Evolutionary conservation across 2,797 vertebrate genomes (phyloP).

Genomic region (Bradypodion pumilum): DNA sequence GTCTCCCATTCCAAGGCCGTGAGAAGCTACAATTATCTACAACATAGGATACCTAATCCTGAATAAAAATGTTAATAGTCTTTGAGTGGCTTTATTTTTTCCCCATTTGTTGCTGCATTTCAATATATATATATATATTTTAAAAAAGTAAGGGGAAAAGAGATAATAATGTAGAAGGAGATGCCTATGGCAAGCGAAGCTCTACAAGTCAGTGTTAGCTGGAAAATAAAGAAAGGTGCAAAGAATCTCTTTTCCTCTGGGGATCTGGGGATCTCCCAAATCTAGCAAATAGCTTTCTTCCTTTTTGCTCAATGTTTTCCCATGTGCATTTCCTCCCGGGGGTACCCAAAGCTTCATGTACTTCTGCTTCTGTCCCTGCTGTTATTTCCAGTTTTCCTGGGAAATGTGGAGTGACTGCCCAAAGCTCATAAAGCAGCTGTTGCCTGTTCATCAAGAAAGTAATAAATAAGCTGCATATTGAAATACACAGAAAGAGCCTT

Average conservation of each 20-base stretch:
- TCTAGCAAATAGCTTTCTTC: not conserved
- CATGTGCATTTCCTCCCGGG: not conserved
- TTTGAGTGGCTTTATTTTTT: no score
- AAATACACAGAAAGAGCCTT: no score
- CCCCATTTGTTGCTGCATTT: no score
- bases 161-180: not conserved
- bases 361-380: conserved; percentile 6
- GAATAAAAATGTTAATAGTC: no score
- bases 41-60: no score
- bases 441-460: conserved; percentile 3
- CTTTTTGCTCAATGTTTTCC: conserved; percentile 1
- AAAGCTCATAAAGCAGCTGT: conserved; percentile 24
- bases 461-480: conserved; percentile 8
- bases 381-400: conserved; percentile 12
- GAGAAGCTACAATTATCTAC: no score
- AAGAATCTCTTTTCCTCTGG: not conserved
- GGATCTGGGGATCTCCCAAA: not conserved
- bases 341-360: not conserved
- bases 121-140: no score
- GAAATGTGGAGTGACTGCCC: conserved; percentile 25
- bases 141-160: not conserved
- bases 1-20: no score
- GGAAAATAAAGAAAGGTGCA: not conserved
- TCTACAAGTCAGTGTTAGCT: not conserved
- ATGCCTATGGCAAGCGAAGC: not conserved